Evolutionary conservation across 2,113 vertebrate species (phyloP).

Genomic region (Gymnocephalus cernua): DNA sequence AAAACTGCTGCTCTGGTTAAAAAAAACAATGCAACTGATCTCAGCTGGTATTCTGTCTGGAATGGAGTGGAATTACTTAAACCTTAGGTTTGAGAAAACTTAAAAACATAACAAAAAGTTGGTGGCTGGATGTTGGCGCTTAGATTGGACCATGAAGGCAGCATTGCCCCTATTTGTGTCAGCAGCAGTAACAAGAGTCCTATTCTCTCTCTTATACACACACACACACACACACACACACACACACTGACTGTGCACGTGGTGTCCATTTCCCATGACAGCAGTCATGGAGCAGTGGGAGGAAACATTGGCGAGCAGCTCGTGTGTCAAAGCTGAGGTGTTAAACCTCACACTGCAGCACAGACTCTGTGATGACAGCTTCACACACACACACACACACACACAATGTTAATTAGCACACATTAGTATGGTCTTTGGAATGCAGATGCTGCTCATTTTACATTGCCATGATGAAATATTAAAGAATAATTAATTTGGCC

Average conservation of each 20-base stretch:
- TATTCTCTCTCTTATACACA: slow-evolving; percentile 17
- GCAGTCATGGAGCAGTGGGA: slow-evolving; percentile 8
- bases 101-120: too few relatives aligned
- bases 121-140: background rate
- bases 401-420: background rate
- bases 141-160: slow-evolving; percentile 5
- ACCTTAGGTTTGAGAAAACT: too few relatives aligned
- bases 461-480: too few relatives aligned
- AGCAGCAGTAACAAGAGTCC: slow-evolving; percentile 60
- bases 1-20: too few relatives aligned
- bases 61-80: too few relatives aligned
- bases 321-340: slow-evolving; percentile 13
- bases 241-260: background rate
- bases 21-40: too few relatives aligned
- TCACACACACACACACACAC: background rate
- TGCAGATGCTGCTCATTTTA: too few relatives aligned
- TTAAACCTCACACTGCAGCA: background rate
- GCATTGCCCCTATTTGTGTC: slow-evolving; percentile 5
- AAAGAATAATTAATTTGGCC: too few relatives aligned
- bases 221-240: slow-evolving; percentile 10
- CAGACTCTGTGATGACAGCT: background rate
- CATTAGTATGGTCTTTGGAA: too few relatives aligned
- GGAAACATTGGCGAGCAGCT: slow-evolving; percentile 27
- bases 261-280: slow-evolving; percentile 56
- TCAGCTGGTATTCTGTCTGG: too few relatives aligned